Evolutionary conservation across 2,797 vertebrate genomes (phyloP), one percentile per base, ranked within the genome.

Genomic region (Anguilla pacifica): DNA sequence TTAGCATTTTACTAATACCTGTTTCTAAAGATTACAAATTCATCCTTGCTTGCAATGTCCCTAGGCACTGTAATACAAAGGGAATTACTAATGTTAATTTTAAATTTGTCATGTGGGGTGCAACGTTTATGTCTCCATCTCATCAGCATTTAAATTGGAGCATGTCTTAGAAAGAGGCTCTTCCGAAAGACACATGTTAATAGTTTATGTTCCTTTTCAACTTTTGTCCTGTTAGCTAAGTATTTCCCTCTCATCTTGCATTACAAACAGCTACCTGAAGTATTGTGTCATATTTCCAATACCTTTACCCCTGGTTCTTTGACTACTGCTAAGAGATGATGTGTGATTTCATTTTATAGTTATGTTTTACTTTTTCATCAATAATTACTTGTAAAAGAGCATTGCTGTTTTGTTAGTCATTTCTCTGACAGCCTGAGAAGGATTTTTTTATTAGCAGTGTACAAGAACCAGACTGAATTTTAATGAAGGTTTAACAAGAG

Each of bases 211-310:
- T 82, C 43, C 35, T 90, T 87, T 19, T 82, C 87, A 89, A 87
- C 86, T 88, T 89, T 90, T 83, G 59, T 49, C 82, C 89, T 86
- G 91, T 90, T 89, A 88, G 86, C 90, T 79, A 90, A 92, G 86
- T 87, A 89, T 89, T 90, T 61, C 51, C 90, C 81, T 89, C 85
- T 89, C 88, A 86, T 89, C 90, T 90, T 90, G 87, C 90, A 43
- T 87, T 72, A 88, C 51, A 35, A 91, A 85, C 81, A 64, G 81
- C 61, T 49, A 74, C 85, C 90, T 88, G 85, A 74, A 83, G 79
- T 90, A 91, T 87, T 31, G 74, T 64, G 79, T 86, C 81, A 64
- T 28, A 51, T 83, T 84, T 79, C 28, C 87, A 79, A 86, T 86
- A 86, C 86, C 61, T 51, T 49, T 22, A 0, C 15, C 57, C 43